phyloP scores from a whole-genome alignment of 2,113 vertebrate genomes.

The Hippopotamus amphibius region DNA sequence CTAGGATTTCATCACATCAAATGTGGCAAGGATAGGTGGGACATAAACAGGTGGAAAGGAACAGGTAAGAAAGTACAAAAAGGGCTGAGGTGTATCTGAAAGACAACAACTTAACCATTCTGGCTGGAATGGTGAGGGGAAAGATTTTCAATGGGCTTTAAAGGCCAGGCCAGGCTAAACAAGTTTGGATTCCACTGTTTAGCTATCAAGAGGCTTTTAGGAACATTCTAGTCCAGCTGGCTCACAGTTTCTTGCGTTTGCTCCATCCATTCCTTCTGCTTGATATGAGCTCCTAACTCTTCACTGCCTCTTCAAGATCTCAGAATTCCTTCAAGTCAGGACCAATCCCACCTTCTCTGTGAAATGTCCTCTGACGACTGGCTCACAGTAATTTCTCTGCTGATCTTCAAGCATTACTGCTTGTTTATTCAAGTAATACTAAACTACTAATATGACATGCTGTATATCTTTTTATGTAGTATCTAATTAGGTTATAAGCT shows the following conservation, averaged over 20 bases:
- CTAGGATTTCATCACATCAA: neutral
- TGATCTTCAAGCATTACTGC: neutral
- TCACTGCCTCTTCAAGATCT: neutral
- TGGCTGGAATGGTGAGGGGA: neutral
- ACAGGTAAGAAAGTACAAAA: neutral
- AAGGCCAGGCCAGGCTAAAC: neutral
- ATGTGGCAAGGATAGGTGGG: neutral
- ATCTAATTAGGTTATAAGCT: neutral
- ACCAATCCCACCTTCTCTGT: neutral
- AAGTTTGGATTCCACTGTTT: slow-evolving; percentile 25
- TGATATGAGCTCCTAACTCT: neutral
- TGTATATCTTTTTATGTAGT: neutral
- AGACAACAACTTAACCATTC: neutral
- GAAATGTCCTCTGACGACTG: slow-evolving; percentile 1
- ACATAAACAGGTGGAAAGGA: neutral
- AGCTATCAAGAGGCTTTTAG: neutral
- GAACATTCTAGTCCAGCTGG: neutral
- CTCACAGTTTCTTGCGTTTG: neutral
- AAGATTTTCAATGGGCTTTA: slow-evolving; percentile 4
- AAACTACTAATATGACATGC: neutral
- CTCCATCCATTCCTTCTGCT: neutral
- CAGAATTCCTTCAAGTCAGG: neutral
- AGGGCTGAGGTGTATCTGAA: neutral
- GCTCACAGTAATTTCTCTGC: neutral
- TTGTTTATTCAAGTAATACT: neutral